Base-by-base conservation (phyloP, 2,888 invertebrate species). In the Drosophila hamatofila region DNA sequence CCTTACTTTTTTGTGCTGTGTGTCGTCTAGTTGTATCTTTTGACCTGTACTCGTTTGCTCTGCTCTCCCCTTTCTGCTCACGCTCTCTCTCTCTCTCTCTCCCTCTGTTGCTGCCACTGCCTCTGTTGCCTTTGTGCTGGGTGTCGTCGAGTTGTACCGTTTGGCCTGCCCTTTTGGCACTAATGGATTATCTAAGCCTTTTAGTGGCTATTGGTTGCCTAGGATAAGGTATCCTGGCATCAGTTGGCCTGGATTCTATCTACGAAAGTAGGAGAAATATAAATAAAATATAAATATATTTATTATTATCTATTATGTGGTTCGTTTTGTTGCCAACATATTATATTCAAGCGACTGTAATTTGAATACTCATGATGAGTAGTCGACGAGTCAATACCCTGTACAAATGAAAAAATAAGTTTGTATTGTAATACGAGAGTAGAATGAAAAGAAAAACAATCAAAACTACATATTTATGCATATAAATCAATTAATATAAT, bases 121-220 rank as follows among this genome's bases (percentile, higher is more conserved):
- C 49, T 27, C 18, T 18, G n/a, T 5, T 30, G 3, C 14, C 14
- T 49, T 49, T 35, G 52, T 33, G 23, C 35, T 33, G 16, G 8
- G 5, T 16, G 33, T 23, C 52, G 9, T 52, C 52, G 35, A 68
- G 75, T 61, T 71, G 65, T 75, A 76, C 75, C 80, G 83, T 74
- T 86, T 72, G 72, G 72, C 71, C 67, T 67, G 72, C 74, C 74
- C 80, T 73, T 83, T 61, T 70, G 68, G 68, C 83, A 81, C 90
- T 90, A 88, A 88, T 88, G 88, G 88, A 88, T 88, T 88, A 90
- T 90, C 87, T 88, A 88, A 90, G 88, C 88, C 88, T 79, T 90
- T 89, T 83, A 88, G 88, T 81, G 71, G 83, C 83, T 78, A 83
- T 84, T 83, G 71, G 81, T 77, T 78, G 84, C 75, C 81, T 62